A percentile compares a stretch with the other conserved stretches of the same genome.
phyloP scores from a whole-genome alignment of 2,888 invertebrate genomes.

The Nephrocerus scutellatus region DNA sequence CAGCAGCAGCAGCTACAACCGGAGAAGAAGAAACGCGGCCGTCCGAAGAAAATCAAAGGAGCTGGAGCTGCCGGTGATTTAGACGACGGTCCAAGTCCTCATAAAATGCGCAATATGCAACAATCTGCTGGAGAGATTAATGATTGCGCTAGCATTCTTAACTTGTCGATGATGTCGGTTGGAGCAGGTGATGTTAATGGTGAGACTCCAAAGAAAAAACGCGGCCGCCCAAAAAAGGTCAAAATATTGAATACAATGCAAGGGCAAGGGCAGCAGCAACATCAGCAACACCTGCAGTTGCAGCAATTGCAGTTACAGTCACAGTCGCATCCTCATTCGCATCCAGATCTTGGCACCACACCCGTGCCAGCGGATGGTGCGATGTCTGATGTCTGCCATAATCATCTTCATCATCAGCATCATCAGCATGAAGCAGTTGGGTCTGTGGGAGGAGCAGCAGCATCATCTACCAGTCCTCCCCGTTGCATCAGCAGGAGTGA shows the following conservation, averaged over 20 bases:
- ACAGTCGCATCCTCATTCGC: no score
- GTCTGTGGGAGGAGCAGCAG: constrained; percentile 18
- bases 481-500: no score
- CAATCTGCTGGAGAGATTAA: constrained; percentile 37
- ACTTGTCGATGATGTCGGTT: neutral
- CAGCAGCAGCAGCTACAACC: constrained; percentile 43
- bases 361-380: constrained; percentile 36
- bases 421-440: constrained; percentile 29
- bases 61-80: constrained; percentile 51
- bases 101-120: constrained; percentile 48
- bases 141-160: no score
- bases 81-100: constrained; percentile 49
- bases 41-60: constrained; percentile 66
- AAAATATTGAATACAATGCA: constrained; percentile 51
- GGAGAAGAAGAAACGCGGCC: constrained; percentile 80
- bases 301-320: constrained; percentile 43
- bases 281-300: constrained; percentile 48
- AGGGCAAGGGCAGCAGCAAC: constrained; percentile 51
- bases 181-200: constrained; percentile 3
- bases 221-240: constrained; percentile 82
- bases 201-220: constrained; percentile 75
- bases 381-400: constrained; percentile 15
- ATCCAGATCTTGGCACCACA: no score
- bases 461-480: constrained; percentile 28
- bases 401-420: constrained; percentile 20